Evolutionary conservation across 2,113 vertebrate species (phyloP).

Genomic region (Alexandromys fortis): DNA sequence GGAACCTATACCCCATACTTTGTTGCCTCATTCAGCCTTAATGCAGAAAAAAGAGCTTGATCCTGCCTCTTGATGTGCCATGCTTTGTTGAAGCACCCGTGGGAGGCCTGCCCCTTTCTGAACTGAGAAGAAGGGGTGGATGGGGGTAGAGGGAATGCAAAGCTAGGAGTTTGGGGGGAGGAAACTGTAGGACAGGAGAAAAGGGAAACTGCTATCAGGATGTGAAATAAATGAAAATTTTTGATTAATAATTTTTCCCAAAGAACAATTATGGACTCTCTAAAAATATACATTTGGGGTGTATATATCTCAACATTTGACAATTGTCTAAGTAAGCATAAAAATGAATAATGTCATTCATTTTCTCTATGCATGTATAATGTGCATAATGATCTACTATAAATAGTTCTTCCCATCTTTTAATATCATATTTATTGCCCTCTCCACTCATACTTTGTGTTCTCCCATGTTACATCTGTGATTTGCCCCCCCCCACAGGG

Average conservation of each 20-base stretch:
- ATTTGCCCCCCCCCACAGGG: fast-evolving
- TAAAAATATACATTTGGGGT: not conserved
- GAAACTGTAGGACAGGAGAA: not conserved
- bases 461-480: not conserved
- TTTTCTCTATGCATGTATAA: not conserved
- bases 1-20: not conserved
- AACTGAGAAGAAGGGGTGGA: not conserved
- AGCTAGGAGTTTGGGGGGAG: not conserved
- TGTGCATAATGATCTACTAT: not conserved
- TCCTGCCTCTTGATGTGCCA: not conserved
- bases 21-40: not conserved
- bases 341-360: not conserved
- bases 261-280: not conserved
- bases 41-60: not conserved
- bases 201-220: not conserved
- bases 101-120: not conserved
- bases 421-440: not conserved
- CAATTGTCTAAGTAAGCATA: not conserved
- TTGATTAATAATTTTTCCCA: not conserved
- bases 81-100: not conserved
- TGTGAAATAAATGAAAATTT: not conserved
- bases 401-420: not conserved
- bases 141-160: not conserved
- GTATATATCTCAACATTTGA: not conserved
- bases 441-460: not conserved